Percentiles rank a stretch among this genome's conserved stretches.
Evolutionary conservation across 2,113 vertebrate species (phyloP).

Genomic region (Ceratotherium simum): DNA sequence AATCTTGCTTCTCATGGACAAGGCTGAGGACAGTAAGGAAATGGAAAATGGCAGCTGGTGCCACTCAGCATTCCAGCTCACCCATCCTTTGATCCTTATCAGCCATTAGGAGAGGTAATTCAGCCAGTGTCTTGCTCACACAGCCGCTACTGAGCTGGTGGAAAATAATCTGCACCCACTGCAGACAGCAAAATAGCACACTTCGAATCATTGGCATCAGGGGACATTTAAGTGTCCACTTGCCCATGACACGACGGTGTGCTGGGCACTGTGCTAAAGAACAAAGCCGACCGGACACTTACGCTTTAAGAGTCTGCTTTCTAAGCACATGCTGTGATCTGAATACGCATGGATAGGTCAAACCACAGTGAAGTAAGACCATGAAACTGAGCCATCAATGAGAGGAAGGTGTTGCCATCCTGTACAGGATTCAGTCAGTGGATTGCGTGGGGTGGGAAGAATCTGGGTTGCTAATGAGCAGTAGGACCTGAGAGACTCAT

Average conservation of each 20-base stretch:
- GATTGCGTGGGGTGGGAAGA: not conserved
- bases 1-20: conserved; percentile 72
- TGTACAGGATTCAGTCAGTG: rapidly evolving
- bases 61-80: conserved; percentile 61
- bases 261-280: not conserved
- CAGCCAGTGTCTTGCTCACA: conserved; percentile 54
- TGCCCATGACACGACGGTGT: not conserved
- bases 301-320: not conserved
- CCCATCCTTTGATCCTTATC: conserved; percentile 66
- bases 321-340: not conserved
- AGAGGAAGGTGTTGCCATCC: not conserved
- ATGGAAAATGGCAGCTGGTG: conserved; percentile 79
- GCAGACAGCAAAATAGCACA: not conserved
- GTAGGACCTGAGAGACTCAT: not conserved
- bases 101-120: conserved; percentile 81
- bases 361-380: not conserved
- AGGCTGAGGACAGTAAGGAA: conserved; percentile 74
- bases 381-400: not conserved
- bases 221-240: not conserved
- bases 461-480: not conserved
- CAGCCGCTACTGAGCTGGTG: not conserved
- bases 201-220: not conserved
- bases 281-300: not conserved
- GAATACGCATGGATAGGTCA: not conserved
- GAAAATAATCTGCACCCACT: not conserved